phyloP scores from a whole-genome alignment of 2,797 vertebrate genomes.

The Trachurus trachurus region DNA sequence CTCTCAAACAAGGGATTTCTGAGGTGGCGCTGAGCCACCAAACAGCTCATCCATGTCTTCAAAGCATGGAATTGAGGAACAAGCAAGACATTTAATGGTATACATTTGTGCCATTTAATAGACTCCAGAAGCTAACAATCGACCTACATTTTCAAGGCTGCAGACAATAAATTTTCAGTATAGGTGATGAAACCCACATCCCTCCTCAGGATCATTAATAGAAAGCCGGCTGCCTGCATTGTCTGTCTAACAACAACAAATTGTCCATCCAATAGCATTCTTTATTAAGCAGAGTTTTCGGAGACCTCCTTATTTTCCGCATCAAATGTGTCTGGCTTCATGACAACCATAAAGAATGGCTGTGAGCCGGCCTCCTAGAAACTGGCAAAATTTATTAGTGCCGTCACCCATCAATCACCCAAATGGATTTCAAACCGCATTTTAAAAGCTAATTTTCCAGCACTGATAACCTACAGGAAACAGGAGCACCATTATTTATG shows the following conservation, averaged over 20 bases:
- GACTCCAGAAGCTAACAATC: not conserved
- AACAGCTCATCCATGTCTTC: constrained; percentile 5
- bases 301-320: constrained; percentile 80
- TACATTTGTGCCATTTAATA: constrained; percentile 21
- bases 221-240: constrained; percentile 28
- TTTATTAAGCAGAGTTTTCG: constrained; percentile 77
- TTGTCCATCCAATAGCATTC: constrained; percentile 74
- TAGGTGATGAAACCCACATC: constrained; percentile 28
- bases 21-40: constrained; percentile 10
- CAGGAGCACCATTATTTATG: constrained; percentile 86
- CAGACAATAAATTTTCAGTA: constrained; percentile 26
- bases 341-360: constrained; percentile 86
- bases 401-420: constrained; percentile 88
- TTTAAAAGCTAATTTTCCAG: constrained; percentile 92
- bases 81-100: not conserved
- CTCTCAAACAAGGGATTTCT: constrained; percentile 20
- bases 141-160: not conserved
- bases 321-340: constrained; percentile 81
- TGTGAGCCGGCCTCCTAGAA: constrained; percentile 80
- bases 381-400: constrained; percentile 88
- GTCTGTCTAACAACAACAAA: constrained; percentile 70
- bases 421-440: constrained; percentile 91
- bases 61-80: not conserved
- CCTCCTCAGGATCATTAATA: constrained; percentile 28
- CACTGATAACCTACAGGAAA: constrained; percentile 88